Evolutionary conservation across 1,140 invertebrate genomes (phyloP), one percentile per base, ranked within the genome.

Genomic region (Drosophila pachea): DNA sequence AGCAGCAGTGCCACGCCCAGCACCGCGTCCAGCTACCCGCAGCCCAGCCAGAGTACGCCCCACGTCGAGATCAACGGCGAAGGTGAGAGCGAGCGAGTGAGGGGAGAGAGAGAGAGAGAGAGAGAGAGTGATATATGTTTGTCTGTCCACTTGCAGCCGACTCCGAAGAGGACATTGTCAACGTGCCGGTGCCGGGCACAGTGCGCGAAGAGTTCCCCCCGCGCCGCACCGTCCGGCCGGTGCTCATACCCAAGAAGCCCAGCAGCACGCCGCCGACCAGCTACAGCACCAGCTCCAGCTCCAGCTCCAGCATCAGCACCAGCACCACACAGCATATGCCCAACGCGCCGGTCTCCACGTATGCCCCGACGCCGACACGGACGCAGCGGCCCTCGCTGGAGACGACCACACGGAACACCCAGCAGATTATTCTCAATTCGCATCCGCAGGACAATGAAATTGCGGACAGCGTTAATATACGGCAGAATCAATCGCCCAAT

Each of bases 391-490:
- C 78, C 35, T 73, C 68, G 16, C 70, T 62, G 68, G 83, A 72
- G 78, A 88, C 88, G 0, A 87, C 88, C 14, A 89, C 89, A 0
- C 56, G 77, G 4, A 89, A 88, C 55, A 87, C 78, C 0, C 89
- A 90, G 48, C 82, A 92, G 59, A 93, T 93, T 38, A 93, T 94
- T 22, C 91, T 93, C 8, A 93, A 93, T 5, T 92, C 91, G 31
- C 92, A 93, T 90, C 92, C 93, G 16, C 92, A 93, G 87, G 93
- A 93, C 42, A 91, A 91, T 68, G 91, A 91, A 84, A 91, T 91
- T 40, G 88, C 90, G 7, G 90, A 91, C 50, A 91, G 90, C 54
- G 89, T 90, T 8, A 91, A 91, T 64, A 90, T 91, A 1, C 75
- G 87, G 12, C 88, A 89, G 42, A 88, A 92, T 60, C 91, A 90